phyloP scores from a whole-genome alignment of 2,113 vertebrate genomes.

The Chaenogobius annularis region DNA sequence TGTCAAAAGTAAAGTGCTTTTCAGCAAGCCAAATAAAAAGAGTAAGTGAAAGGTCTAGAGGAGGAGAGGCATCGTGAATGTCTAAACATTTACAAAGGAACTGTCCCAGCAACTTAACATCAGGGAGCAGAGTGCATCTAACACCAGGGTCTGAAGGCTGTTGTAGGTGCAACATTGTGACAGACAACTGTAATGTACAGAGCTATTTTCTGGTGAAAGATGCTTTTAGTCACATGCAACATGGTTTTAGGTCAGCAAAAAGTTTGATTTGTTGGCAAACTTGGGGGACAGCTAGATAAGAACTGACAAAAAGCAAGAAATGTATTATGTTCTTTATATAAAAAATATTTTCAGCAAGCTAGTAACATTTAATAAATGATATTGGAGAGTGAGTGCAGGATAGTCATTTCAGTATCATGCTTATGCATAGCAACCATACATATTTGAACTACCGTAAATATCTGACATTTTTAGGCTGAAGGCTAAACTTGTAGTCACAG shows the following conservation, averaged over 20 bases:
- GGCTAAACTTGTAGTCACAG: too few relatives aligned
- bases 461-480: too few relatives aligned
- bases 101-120: constrained; percentile 56
- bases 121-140: constrained; percentile 49
- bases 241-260: neutral
- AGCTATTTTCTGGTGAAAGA: neutral
- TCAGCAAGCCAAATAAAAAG: constrained; percentile 10
- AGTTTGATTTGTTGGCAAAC: neutral
- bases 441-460: too few relatives aligned
- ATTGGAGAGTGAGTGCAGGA: too few relatives aligned
- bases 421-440: too few relatives aligned
- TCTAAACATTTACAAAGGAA: constrained; percentile 62
- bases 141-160: neutral
- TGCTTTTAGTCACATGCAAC: neutral
- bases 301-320: too few relatives aligned
- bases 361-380: too few relatives aligned
- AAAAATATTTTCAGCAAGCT: too few relatives aligned
- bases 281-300: too few relatives aligned
- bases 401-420: too few relatives aligned
- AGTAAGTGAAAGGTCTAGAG: constrained; percentile 9
- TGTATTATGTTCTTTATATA: too few relatives aligned
- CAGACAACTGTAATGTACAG: neutral
- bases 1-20: constrained; percentile 5
- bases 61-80: constrained; percentile 38
- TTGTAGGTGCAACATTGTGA: neutral